Evolutionary conservation across 2,113 vertebrate genomes (phyloP).

Genomic region (Rhinolophus sinicus): DNA sequence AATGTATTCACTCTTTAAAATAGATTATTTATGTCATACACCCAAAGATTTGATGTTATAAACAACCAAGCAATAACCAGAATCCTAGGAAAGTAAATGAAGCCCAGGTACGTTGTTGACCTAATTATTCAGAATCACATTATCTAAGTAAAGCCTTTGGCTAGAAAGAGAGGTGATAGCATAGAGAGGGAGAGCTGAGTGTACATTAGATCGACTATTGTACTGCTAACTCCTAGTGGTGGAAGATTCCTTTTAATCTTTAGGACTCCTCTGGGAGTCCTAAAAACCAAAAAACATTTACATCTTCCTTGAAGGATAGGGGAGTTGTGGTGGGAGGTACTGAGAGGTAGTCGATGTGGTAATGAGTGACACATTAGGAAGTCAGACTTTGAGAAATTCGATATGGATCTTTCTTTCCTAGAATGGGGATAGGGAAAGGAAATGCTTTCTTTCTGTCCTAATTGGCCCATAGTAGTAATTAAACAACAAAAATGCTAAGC

Average conservation of each 20-base stretch:
- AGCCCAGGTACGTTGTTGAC: background rate
- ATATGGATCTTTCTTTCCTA: background rate
- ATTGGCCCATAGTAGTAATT: background rate
- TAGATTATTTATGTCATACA: background rate
- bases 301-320: background rate
- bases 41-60: background rate
- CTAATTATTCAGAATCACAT: conserved; percentile 4
- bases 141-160: background rate
- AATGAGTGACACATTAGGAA: background rate
- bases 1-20: conserved; percentile 22
- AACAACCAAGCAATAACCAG: background rate
- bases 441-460: background rate
- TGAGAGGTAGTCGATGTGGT: background rate
- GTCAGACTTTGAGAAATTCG: background rate
- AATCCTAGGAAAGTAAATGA: background rate
- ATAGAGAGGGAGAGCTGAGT: fast-evolving
- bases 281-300: background rate
- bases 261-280: background rate
- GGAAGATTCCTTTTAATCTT: background rate
- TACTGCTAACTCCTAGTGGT: background rate
- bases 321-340: background rate
- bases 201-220: fast-evolving
- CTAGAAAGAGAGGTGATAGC: background rate
- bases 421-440: background rate
- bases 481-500: background rate